Evolutionary conservation across 2,888 invertebrate species (phyloP).

Genomic region (Drosophila neonasuta): DNA sequence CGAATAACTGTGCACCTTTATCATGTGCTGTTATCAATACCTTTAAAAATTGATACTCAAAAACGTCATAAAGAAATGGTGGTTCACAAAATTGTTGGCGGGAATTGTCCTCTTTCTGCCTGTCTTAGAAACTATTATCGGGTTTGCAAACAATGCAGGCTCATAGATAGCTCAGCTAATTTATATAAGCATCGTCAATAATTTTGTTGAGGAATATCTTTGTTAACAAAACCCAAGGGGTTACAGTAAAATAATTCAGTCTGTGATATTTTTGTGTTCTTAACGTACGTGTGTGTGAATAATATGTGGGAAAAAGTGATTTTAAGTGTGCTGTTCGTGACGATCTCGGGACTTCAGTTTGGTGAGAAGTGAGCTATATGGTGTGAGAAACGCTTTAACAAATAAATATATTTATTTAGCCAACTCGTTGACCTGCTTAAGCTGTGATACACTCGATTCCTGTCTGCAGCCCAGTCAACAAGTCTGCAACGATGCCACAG

Average conservation of each 20-base stretch:
- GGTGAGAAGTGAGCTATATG: conserved; percentile 35
- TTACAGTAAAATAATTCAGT: not conserved
- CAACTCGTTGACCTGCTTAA: conserved; percentile 43
- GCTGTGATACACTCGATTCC: conserved; percentile 25
- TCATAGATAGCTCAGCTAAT: not conserved
- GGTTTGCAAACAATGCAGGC: not conserved
- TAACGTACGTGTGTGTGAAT: not conserved
- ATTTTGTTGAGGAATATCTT: not conserved
- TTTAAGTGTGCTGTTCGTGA: conserved; percentile 41
- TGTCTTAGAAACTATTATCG: not conserved
- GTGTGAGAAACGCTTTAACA: not conserved
- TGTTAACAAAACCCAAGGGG: not conserved
- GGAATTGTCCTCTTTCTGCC: not conserved
- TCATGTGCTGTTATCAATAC: not conserved
- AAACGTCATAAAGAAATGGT: not conserved
- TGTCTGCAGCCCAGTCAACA: conserved; percentile 24
- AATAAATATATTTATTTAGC: conserved; percentile 12
- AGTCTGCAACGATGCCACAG: conserved; percentile 36
- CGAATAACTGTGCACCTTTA: not conserved
- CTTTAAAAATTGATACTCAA: not conserved
- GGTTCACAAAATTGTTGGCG: not conserved
- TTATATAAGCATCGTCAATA: not conserved
- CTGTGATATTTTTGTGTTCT: not conserved
- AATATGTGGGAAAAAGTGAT: conserved; percentile 60
- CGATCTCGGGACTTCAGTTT: conserved; percentile 45